These are phyloP conservation scores for Macropodus opercularis DNA, from an alignment of 2,797 vertebrate genomes.

Conservation along the genomic window DNA sequence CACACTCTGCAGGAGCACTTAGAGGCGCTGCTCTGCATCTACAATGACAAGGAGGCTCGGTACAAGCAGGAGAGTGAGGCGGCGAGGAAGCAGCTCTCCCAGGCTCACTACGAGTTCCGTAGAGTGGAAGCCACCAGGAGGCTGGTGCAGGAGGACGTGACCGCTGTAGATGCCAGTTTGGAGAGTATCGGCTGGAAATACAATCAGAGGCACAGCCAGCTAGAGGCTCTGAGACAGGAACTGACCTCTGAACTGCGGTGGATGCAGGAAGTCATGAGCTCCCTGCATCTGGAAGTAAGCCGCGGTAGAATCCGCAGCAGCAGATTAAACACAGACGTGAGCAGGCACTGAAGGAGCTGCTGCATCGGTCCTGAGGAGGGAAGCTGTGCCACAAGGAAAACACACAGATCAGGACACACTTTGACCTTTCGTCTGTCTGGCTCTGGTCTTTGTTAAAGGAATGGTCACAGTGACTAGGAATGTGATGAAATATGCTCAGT, in stretches of 20 bases:
- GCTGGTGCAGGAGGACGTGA: slow-evolving; percentile 84
- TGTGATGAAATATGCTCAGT: background rate
- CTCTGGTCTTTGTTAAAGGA: background rate
- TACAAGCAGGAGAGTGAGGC: slow-evolving; percentile 87
- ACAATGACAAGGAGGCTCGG: slow-evolving; percentile 89
- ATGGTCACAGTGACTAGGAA: background rate
- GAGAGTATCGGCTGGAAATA: slow-evolving; percentile 75
- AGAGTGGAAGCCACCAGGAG: slow-evolving; percentile 84
- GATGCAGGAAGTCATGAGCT: slow-evolving; percentile 84
- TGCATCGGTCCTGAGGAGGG: slow-evolving; percentile 74
- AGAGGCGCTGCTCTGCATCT: slow-evolving; percentile 87
- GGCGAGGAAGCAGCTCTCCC: slow-evolving; percentile 84
- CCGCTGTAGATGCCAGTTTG: slow-evolving; percentile 71
- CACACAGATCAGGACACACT: slow-evolving; percentile 4
- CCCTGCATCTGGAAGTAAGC: slow-evolving; percentile 73
- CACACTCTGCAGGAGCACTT: slow-evolving; percentile 85
- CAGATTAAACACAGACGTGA: slow-evolving; percentile 74
- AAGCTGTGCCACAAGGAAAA: slow-evolving; percentile 73
- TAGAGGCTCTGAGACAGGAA: slow-evolving; percentile 84
- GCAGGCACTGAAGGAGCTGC: slow-evolving; percentile 81
- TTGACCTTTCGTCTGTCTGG: too few species aligned
- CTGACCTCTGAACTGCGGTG: slow-evolving; percentile 84
- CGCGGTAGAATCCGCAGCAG: slow-evolving; percentile 59
- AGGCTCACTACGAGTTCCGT: slow-evolving; percentile 85
- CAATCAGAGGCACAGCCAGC: slow-evolving; percentile 79